These are phyloP conservation scores for Cyphomyrus discorhynchus DNA, from an alignment of 2,113 vertebrate species.

Conservation along the genomic window DNA sequence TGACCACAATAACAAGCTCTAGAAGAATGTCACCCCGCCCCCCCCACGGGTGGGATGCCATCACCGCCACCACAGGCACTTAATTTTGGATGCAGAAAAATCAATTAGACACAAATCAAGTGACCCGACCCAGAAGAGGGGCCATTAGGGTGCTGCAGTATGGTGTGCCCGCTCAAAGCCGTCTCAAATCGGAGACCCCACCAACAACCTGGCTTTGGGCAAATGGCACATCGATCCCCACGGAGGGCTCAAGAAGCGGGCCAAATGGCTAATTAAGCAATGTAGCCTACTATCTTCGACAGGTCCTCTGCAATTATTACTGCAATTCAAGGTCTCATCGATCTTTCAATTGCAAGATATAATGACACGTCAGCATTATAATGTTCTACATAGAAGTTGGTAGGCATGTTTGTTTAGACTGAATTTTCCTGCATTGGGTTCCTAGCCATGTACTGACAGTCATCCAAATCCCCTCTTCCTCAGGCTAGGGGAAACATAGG, in stretches of 20 bases:
- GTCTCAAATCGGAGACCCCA: background rate
- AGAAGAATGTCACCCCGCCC: slow-evolving; percentile 12
- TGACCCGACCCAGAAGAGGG: slow-evolving; percentile 21
- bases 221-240: background rate
- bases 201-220: background rate
- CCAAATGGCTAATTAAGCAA: background rate
- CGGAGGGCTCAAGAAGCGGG: background rate
- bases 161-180: background rate
- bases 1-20: slow-evolving; percentile 2
- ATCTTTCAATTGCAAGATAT: background rate
- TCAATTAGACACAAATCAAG: slow-evolving; percentile 13
- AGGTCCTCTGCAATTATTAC: background rate
- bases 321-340: slow-evolving; percentile 18
- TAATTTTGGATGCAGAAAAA: slow-evolving; percentile 19
- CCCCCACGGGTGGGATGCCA: background rate
- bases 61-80: background rate
- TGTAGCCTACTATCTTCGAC: too few relatives aligned
- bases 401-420: background rate
- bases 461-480: background rate
- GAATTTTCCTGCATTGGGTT: background rate
- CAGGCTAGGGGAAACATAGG: background rate
- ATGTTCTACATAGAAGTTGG: background rate
- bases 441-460: background rate
- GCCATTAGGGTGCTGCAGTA: slow-evolving; percentile 21
- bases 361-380: background rate